phyloP scores from a whole-genome alignment of 2,888 invertebrate genomes.

The Rhimphoctona megacephalus region DNA sequence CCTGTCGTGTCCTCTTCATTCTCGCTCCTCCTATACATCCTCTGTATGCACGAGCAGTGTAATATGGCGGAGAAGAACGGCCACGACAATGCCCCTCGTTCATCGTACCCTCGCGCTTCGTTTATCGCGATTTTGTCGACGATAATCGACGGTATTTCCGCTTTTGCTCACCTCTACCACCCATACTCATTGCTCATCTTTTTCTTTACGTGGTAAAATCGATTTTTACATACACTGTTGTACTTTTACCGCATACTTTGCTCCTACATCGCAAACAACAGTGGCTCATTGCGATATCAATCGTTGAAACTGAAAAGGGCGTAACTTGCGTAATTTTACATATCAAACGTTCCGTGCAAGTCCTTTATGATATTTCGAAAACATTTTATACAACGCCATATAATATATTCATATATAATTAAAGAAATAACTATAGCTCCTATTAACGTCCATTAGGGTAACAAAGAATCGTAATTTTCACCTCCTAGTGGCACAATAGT shows the following conservation, averaged over 20 bases:
- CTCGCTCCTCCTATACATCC: neutral
- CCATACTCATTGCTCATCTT: neutral
- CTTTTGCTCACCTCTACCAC: constrained; percentile 34
- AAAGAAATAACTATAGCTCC: constrained; percentile 29
- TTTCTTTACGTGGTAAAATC: constrained; percentile 48
- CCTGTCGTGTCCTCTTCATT: constrained; percentile 26
- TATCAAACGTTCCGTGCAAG: neutral
- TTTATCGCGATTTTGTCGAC: constrained; percentile 59
- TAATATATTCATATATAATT: constrained; percentile 2
- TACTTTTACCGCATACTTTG: neutral
- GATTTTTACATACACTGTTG: constrained; percentile 40
- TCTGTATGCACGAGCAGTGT: constrained; percentile 15
- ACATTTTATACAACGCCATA: neutral
- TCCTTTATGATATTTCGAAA: neutral
- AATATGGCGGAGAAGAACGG: constrained; percentile 44
- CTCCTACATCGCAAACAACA: neutral
- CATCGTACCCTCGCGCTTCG: constrained; percentile 57
- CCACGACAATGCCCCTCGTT: constrained; percentile 38
- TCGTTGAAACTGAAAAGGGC: constrained; percentile 7
- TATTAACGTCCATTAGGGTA: constrained; percentile 60
- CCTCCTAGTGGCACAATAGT: constrained; percentile 13
- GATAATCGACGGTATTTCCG: constrained; percentile 64
- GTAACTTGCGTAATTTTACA: constrained; percentile 3
- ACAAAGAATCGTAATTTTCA: constrained; percentile 63
- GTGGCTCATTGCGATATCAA: constrained; percentile 18